Base-by-base conservation (phyloP, 2,797 vertebrate species). In the Microchirus variegatus region DNA sequence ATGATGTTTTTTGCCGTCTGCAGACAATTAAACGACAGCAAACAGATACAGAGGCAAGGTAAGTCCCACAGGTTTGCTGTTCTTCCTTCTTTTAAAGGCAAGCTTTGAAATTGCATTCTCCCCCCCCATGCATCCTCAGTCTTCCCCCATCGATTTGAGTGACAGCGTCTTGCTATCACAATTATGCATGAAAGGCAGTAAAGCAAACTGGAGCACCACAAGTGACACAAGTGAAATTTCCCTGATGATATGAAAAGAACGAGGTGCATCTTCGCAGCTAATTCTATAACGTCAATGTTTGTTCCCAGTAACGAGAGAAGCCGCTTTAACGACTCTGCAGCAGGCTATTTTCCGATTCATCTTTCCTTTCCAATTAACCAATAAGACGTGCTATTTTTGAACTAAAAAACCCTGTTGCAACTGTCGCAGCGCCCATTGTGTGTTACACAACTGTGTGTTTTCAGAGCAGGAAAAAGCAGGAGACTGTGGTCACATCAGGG, bases 111-210 rank as follows among this genome's bases (percentile, higher is more conserved):
- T 82, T 67, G 75, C 70, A 81, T 81, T 76, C 58, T 53, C 14
- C 46, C 15, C 19, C 35, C 15, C 19, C 35, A 9, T n/a, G 53
- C 26, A 36, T 70, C 47, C 18, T 50, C 41, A 47, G 44, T 62
- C 14, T 63, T 55, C 59, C 59, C 16, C 18, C 40, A 73, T 45
- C 77, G 56, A 72, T 85, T 73, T 88, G 65, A 88, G 70, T 83
- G 81, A 82, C 78, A 78, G 75, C 63, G 63, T 80, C 72, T 75
- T 68, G 67, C 70, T n/a, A 31, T 79, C 48, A 82, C 76, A 80
- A 85, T 89, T 90, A 87, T 49, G 59, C 59, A 74, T 77, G 77
- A 86, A 84, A 80, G 78, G 81, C 75, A 86, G 80, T 67, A 77
- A 78, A 60, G 75, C 71, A 77, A 85, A 75, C 76, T 80, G 47